Evolutionary conservation across 92 coral and sea anemone genomes (phyloP).

Genomic region (Pocillopora meandrina): DNA sequence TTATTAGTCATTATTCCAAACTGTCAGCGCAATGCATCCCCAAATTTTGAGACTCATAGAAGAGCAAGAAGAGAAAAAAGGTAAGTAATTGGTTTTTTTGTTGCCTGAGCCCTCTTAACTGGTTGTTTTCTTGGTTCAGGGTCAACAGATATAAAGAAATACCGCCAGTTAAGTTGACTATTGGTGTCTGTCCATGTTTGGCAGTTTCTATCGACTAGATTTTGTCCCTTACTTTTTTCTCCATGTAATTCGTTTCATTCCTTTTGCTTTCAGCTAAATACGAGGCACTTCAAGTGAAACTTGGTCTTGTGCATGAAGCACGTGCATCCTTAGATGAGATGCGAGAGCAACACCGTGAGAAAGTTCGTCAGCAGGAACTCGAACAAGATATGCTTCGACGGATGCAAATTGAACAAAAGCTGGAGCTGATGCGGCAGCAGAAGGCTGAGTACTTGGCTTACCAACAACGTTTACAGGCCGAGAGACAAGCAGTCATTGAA

Average conservation of each 20-base stretch:
- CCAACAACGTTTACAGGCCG: constrained; percentile 89
- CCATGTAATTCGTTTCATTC: background rate
- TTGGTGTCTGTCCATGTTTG: too few relatives aligned
- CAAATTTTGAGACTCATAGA: constrained; percentile 87
- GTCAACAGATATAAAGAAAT: too few relatives aligned
- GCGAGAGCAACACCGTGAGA: constrained; percentile 94
- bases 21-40: constrained; percentile 97
- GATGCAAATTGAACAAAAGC: constrained; percentile 97
- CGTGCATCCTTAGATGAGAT: constrained; percentile 80
- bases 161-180: too few relatives aligned
- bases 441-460: constrained; percentile 93
- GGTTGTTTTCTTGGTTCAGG: too few relatives aligned
- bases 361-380: constrained; percentile 94
- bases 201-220: too few relatives aligned
- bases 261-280: constrained; percentile 64
- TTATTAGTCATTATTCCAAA: constrained; percentile 86
- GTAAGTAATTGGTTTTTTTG: constrained; percentile 13
- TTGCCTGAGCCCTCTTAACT: too few relatives aligned
- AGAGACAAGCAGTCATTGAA: constrained; percentile 92
- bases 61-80: constrained; percentile 88
- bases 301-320: constrained; percentile 87
- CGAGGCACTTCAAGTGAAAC: constrained; percentile 81
- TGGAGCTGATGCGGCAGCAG: constrained; percentile 96
- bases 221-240: background rate
- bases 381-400: constrained; percentile 98